Conservation (phyloP, 2,113 vertebrate species). For the Leiothrix lutea region DNA sequence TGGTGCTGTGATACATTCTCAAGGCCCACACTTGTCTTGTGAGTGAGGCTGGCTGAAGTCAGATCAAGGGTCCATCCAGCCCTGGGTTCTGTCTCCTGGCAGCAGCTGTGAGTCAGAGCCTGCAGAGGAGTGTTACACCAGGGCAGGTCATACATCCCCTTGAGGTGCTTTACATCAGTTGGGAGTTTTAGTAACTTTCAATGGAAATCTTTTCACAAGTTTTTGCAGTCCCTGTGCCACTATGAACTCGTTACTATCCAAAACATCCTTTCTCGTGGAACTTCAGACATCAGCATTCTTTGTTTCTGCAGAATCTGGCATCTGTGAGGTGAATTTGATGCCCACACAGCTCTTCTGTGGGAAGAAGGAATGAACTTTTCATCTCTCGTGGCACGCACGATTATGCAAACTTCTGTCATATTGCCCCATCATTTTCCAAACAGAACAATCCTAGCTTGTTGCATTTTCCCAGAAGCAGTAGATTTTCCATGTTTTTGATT, state of each 20-base stretch:
- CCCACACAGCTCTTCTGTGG: neutral
- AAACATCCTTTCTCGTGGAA: neutral
- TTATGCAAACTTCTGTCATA: neutral
- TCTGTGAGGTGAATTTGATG: neutral
- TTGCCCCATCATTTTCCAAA: neutral
- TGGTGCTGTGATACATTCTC: neutral
- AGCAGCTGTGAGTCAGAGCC: neutral
- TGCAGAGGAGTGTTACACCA: neutral
- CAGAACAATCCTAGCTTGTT: neutral
- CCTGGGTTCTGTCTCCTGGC: neutral
- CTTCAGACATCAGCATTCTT: neutral
- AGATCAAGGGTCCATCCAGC: neutral
- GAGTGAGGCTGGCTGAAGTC: neutral
- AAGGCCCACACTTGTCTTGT: neutral
- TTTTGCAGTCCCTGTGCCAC: neutral
- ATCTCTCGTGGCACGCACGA: neutral
- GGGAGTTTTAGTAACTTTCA: neutral
- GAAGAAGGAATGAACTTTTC: neutral
- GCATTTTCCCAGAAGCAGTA: neutral
- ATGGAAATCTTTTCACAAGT: neutral
- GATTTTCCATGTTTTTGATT: neutral
- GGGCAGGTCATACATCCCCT: neutral
- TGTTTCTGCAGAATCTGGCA: neutral
- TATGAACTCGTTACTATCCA: neutral
- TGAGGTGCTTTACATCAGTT: neutral